Conservation (phyloP, 2,797 vertebrate genomes). For the Cryptoprocta ferox region DNA sequence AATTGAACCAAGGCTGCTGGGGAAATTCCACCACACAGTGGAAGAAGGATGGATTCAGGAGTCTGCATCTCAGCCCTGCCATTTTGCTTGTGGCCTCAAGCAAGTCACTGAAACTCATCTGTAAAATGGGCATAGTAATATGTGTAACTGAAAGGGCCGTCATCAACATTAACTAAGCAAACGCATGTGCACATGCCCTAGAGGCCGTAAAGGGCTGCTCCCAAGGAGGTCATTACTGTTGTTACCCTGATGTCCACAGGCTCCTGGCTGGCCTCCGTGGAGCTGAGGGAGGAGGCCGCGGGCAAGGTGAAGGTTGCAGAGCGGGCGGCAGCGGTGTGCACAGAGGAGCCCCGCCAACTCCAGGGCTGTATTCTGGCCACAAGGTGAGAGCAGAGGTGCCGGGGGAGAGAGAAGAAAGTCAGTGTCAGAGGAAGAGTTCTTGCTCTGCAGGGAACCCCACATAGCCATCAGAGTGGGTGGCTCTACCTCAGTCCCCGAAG, state of each 20-base stretch:
- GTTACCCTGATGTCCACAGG: conserved; percentile 94
- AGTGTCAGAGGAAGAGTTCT: neutral
- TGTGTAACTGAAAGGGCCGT: neutral
- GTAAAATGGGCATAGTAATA: neutral
- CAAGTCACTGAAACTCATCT: neutral
- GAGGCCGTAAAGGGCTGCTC: neutral
- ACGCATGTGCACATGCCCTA: neutral
- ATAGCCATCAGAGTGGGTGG: neutral
- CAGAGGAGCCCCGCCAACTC: conserved; percentile 83
- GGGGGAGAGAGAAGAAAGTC: neutral
- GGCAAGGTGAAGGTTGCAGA: conserved; percentile 93
- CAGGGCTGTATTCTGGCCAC: conserved; percentile 83
- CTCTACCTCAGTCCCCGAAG: neutral
- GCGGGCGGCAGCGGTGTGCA: conserved; percentile 85
- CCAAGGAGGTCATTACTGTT: neutral
- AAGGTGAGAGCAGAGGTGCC: conserved; percentile 33
- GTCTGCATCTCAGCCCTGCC: neutral
- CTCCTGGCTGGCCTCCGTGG: conserved; percentile 83
- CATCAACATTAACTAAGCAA: neutral
- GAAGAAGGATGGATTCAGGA: neutral
- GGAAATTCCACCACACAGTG: neutral
- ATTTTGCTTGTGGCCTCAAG: neutral
- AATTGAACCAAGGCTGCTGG: neutral
- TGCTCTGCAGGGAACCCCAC: neutral
- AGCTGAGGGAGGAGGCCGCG: conserved; percentile 82